Evolutionary conservation across 1,140 invertebrate species (phyloP).

Genomic region (Dufourea novaeangliae): DNA sequence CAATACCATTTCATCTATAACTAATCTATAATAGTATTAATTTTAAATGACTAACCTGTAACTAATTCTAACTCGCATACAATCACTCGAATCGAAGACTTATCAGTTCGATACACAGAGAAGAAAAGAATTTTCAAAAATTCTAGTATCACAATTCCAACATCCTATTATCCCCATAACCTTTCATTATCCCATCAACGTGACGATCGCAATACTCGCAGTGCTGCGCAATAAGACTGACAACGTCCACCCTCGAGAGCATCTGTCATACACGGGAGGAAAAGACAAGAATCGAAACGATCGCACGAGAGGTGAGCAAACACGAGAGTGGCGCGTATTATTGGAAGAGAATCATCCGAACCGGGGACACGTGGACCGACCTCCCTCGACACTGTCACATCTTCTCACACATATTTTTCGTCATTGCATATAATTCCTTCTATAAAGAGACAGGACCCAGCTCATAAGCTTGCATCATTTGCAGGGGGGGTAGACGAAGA

Average conservation of each 20-base stretch:
- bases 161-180: neutral
- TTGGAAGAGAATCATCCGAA: constrained; percentile 24
- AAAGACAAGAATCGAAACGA: neutral
- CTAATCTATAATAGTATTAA: too few species aligned
- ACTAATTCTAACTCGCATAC: too few species aligned
- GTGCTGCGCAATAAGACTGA: neutral
- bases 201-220: neutral
- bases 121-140: too few species aligned
- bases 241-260: neutral
- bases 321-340: constrained; percentile 19
- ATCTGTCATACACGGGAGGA: neutral
- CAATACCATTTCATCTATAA: too few species aligned
- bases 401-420: constrained; percentile 9
- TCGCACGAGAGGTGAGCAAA: constrained; percentile 30
- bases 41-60: too few species aligned
- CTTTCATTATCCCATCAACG: neutral
- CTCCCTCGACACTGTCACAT: neutral
- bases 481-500: neutral
- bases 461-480: too few species aligned
- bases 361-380: neutral
- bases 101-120: too few species aligned
- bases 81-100: too few species aligned
- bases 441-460: too few species aligned
- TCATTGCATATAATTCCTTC: neutral
- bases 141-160: too few species aligned